Evolutionary conservation across 2,797 vertebrate species (phyloP).

Genomic region (Sparus aurata): DNA sequence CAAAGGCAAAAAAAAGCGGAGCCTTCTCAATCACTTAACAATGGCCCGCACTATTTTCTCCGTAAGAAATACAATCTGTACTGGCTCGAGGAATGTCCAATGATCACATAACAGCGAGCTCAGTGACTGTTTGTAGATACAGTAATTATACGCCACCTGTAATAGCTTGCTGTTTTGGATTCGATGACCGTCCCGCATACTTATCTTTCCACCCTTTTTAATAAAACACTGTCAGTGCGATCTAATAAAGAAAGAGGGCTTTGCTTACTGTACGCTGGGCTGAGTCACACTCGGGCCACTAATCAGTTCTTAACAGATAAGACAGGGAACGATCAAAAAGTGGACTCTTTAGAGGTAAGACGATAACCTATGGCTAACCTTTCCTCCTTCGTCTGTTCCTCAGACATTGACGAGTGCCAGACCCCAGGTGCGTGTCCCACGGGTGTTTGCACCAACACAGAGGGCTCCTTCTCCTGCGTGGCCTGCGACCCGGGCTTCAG

Average conservation of each 20-base stretch:
- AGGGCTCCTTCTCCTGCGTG: constrained; percentile 84
- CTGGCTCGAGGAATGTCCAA: constrained; percentile 69
- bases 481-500: constrained; percentile 79
- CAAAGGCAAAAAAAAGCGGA: constrained; percentile 62
- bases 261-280: constrained; percentile 61
- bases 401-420: constrained; percentile 84
- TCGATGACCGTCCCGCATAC: constrained; percentile 73
- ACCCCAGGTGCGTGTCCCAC: constrained; percentile 73
- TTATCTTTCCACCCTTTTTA: constrained; percentile 84
- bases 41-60: constrained; percentile 69
- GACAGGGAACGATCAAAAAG: constrained; percentile 42
- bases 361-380: constrained; percentile 47
- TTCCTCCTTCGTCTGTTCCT: constrained; percentile 32
- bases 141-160: constrained; percentile 83
- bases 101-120: constrained; percentile 69
- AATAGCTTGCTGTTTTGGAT: constrained; percentile 81
- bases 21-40: constrained; percentile 72
- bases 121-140: constrained; percentile 81
- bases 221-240: constrained; percentile 84
- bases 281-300: constrained; percentile 39
- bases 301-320: constrained; percentile 59
- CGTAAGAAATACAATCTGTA: constrained; percentile 72
- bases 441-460: constrained; percentile 83
- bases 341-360: constrained; percentile 13
- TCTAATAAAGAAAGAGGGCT: constrained; percentile 80